A percentile compares a stretch with the other conserved stretches of the same genome.
Evolutionary conservation across 2,797 vertebrate species (phyloP).

Genomic region (Simalia tracyae): DNA sequence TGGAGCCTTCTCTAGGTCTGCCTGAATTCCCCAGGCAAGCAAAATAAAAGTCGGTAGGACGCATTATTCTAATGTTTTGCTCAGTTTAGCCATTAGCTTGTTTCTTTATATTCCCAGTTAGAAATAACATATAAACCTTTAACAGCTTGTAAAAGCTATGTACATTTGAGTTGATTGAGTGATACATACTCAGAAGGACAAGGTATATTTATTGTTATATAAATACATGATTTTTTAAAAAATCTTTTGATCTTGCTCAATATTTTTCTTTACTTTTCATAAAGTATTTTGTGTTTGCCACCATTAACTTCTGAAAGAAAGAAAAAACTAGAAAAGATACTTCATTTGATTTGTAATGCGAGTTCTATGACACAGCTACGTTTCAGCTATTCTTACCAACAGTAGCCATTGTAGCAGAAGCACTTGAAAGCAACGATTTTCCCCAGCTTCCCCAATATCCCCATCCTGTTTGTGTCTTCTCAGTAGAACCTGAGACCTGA

Average conservation of each 20-base stretch:
- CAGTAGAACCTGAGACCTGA: constrained; percentile 73
- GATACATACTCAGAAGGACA: background rate
- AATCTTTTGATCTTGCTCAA: constrained; percentile 9
- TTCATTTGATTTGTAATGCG: constrained; percentile 23
- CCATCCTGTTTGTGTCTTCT: constrained; percentile 84
- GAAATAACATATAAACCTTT: background rate
- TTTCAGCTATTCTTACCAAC: constrained; percentile 83
- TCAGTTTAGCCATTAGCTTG: background rate
- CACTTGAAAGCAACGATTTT: constrained; percentile 90
- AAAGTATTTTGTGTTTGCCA: constrained; percentile 35
- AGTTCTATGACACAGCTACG: background rate
- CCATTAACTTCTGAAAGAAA: constrained; percentile 30
- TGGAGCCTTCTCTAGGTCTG: background rate
- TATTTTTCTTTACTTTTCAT: constrained; percentile 29
- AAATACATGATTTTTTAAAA: background rate
- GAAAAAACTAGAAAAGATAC: constrained; percentile 15
- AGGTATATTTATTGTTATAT: background rate
- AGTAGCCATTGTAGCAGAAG: constrained; percentile 90
- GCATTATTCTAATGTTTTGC: background rate
- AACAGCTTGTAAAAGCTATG: background rate
- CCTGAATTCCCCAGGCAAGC: constrained; percentile 23
- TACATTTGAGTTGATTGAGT: background rate
- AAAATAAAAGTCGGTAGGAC: constrained; percentile 36
- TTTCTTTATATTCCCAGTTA: background rate
- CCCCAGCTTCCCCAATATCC: constrained; percentile 97